These are phyloP conservation scores for Sisyra nigra DNA, from an alignment of 2,888 invertebrate species.

Conservation along the genomic window DNA sequence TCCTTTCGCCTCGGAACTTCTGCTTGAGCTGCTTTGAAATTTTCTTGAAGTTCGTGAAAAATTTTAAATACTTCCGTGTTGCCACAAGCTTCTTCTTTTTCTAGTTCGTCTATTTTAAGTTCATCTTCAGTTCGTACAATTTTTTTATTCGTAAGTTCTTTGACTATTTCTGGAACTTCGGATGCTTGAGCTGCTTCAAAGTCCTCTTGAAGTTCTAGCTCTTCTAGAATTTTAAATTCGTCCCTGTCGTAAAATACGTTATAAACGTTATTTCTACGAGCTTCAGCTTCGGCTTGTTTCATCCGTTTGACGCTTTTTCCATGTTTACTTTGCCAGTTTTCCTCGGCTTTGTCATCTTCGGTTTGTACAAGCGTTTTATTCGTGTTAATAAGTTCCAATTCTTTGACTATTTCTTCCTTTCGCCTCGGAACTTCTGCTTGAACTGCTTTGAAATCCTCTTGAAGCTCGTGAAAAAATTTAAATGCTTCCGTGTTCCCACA, in stretches of 20 bases:
- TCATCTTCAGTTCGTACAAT: not conserved
- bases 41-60: not conserved
- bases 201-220: constrained; percentile 44
- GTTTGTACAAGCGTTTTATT: constrained; percentile 13
- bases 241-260: constrained; percentile 23
- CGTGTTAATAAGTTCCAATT: constrained; percentile 9
- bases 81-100: not conserved
- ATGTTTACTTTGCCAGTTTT: constrained; percentile 46
- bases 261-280: constrained; percentile 19
- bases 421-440: constrained; percentile 1
- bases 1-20: not conserved
- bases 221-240: constrained; percentile 36
- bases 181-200: constrained; percentile 23
- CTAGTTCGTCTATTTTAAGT: too few species aligned
- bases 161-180: not conserved
- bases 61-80: not conserved
- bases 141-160: not conserved
- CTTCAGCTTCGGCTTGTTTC: constrained; percentile 27
- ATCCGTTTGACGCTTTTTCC: constrained; percentile 27
- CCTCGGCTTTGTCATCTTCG: constrained; percentile 41
- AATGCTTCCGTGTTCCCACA: not conserved
- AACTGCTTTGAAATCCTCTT: not conserved
- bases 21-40: not conserved
- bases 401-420: constrained; percentile 2
- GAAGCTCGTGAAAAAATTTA: not conserved